Evolutionary conservation across 2,888 invertebrate species (phyloP), one percentile per base, ranked within the genome.

Genomic region (Polydrusus cervinus): DNA sequence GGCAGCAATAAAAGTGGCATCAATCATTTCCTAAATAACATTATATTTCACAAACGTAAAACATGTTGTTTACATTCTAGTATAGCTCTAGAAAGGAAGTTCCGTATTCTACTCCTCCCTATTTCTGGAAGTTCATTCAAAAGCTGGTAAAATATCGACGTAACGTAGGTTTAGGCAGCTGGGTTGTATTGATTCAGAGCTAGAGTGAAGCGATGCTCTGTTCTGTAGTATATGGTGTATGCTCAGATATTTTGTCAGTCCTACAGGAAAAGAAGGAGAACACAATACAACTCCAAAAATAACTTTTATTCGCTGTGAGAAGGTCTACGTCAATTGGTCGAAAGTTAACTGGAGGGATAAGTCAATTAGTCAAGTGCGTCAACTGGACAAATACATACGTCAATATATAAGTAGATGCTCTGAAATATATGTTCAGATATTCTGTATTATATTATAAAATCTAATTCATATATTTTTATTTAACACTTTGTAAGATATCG

Each of bases 141-240:
- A 64, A 68, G 53, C 68, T 69, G 51, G 62, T 73, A 43, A 62
- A 74, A 69, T 74, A 74, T 74, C 74, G 74, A 74, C 74, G 64
- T 69, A 64, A 53, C 69, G 74, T 68, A 74, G 69, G 68, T 64
- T 74, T 68, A 74, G 74, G 74, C 69, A 74, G 64, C 64, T 69
- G 53, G 62, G 62, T 62, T 47, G 74, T 74, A 74, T 74, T 69
- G 74, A 74, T 74, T 74, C 64, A 74, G 14, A 64, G 68, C 60
- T 40, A 51, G 14, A 64, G 64, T 62, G 43, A 53, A 51, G 62
- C 43, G 67, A 68, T 68, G 68, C 68, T 73, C 53, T 62, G 43
- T 64, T 55, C 51, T 74, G 60, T 68, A 53, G 38, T 45, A 45
- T 64, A 49, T 62, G 45, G 55, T 53, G 69, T 30, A 14, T 64